These are phyloP conservation scores for Lasius platythorax DNA, from an alignment of 2,888 invertebrate genomes.

Conservation along the genomic window DNA sequence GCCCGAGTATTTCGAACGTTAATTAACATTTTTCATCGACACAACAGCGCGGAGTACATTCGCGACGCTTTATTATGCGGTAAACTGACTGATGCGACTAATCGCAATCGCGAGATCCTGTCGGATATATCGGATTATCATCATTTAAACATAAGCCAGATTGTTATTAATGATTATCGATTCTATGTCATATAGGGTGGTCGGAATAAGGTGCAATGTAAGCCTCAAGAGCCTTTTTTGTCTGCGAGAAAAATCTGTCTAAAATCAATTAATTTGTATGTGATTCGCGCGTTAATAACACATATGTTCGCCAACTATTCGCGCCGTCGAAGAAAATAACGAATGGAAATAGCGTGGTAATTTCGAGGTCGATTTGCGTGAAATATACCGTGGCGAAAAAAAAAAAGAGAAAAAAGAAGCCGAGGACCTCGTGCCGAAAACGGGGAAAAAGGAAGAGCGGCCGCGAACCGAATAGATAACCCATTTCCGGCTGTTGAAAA, in stretches of 20 bases:
- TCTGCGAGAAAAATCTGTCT: background rate
- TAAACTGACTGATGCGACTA: background rate
- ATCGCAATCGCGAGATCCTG: constrained; percentile 8
- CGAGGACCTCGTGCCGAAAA: constrained; percentile 32
- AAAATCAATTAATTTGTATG: constrained; percentile 22
- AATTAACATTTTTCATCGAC: constrained; percentile 27
- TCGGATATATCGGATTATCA: constrained; percentile 1
- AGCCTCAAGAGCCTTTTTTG: background rate
- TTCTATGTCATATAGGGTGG: background rate
- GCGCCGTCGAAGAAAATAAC: constrained; percentile 5
- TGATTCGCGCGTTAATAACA: background rate
- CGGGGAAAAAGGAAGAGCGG: constrained; percentile 27
- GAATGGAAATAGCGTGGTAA: constrained; percentile 16
- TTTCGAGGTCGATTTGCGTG: constrained; percentile 45
- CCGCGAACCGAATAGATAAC: constrained; percentile 65
- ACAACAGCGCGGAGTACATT: background rate
- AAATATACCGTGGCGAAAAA: background rate
- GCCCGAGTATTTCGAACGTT: background rate
- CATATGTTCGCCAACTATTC: constrained; percentile 6
- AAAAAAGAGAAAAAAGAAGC: background rate
- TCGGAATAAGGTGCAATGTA: background rate
- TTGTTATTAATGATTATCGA: constrained; percentile 28
- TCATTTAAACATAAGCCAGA: constrained; percentile 38
- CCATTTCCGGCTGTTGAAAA: constrained; percentile 64
- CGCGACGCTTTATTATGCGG: background rate